These are phyloP conservation scores for Toxotes lorentzi DNA, from an alignment of 2,797 vertebrate species.

Conservation along the genomic window DNA sequence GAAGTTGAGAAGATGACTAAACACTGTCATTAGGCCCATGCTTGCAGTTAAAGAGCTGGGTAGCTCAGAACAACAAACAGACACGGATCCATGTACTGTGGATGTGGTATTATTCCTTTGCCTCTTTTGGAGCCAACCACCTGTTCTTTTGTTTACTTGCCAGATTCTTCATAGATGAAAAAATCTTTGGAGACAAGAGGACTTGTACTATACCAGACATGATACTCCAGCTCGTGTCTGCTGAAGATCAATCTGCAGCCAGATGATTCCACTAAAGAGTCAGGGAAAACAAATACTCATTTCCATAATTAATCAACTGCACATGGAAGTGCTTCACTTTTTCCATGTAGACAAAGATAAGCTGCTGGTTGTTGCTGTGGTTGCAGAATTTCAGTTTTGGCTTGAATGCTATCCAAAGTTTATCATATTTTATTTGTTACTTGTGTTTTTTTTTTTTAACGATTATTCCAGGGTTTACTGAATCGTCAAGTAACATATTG, in stretches of 20 bases:
- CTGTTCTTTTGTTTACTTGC: slow-evolving; percentile 80
- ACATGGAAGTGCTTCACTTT: slow-evolving; percentile 61
- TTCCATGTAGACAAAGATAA: slow-evolving; percentile 59
- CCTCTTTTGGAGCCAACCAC: slow-evolving; percentile 75
- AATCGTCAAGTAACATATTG: slow-evolving; percentile 11
- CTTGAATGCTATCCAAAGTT: slow-evolving; percentile 3
- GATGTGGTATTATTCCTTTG: slow-evolving; percentile 71
- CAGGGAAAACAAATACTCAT: slow-evolving; percentile 71
- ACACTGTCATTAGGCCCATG: slow-evolving; percentile 61
- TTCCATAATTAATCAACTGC: slow-evolving; percentile 77
- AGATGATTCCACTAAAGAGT: slow-evolving; percentile 70
- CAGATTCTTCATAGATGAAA: slow-evolving; percentile 78
- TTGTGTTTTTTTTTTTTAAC: not conserved
- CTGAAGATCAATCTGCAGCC: slow-evolving; percentile 69
- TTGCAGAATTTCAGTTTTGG: slow-evolving; percentile 42
- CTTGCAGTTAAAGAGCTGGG: slow-evolving; percentile 46
- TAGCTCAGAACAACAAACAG: slow-evolving; percentile 68
- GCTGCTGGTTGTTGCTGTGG: slow-evolving; percentile 37
- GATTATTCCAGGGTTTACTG: slow-evolving; percentile 10
- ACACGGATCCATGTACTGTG: slow-evolving; percentile 58
- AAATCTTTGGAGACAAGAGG: slow-evolving; percentile 73
- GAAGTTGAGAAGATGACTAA: slow-evolving; percentile 45
- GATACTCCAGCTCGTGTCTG: slow-evolving; percentile 70
- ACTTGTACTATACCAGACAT: slow-evolving; percentile 69
- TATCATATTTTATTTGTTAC: slow-evolving; percentile 22